Conservation (phyloP, 2,797 vertebrate genomes). For the Lepus townsendii region DNA sequence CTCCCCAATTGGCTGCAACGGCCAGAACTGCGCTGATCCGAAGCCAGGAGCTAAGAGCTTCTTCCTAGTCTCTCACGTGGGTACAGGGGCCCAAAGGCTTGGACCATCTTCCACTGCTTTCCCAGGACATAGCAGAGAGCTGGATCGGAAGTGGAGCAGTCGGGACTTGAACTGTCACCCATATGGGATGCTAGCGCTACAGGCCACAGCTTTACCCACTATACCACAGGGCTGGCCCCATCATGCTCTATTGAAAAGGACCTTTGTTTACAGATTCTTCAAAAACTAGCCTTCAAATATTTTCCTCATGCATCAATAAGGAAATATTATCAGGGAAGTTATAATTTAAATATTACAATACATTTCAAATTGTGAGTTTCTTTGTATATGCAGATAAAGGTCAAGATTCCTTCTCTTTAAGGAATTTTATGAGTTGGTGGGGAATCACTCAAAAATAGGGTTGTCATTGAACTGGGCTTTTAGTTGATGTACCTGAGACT, state of each 20-base stretch:
- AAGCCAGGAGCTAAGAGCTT: too few relatives aligned
- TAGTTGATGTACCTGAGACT: neutral
- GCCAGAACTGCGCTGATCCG: too few relatives aligned
- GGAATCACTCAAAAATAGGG: slow-evolving; percentile 29
- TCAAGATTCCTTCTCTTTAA: slow-evolving; percentile 29
- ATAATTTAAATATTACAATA: slow-evolving; percentile 44
- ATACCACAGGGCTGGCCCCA: too few relatives aligned
- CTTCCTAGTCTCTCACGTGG: too few relatives aligned
- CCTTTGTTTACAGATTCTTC: slow-evolving; percentile 37
- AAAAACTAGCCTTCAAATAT: slow-evolving; percentile 31
- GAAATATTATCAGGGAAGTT: slow-evolving; percentile 38
- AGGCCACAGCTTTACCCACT: too few relatives aligned
- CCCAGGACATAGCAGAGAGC: too few relatives aligned
- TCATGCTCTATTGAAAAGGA: neutral
- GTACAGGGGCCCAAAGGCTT: too few relatives aligned
- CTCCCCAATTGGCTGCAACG: too few relatives aligned
- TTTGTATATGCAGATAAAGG: neutral
- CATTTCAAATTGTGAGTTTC: neutral
- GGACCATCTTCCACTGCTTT: too few relatives aligned
- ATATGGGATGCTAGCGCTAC: too few relatives aligned
- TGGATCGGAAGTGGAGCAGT: too few relatives aligned
- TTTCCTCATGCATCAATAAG: slow-evolving; percentile 26
- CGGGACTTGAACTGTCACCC: too few relatives aligned
- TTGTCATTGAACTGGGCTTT: neutral
- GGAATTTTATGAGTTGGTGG: slow-evolving; percentile 10